Conservation (phyloP, 2,797 vertebrate genomes). For the Gorsachius magnificus region DNA sequence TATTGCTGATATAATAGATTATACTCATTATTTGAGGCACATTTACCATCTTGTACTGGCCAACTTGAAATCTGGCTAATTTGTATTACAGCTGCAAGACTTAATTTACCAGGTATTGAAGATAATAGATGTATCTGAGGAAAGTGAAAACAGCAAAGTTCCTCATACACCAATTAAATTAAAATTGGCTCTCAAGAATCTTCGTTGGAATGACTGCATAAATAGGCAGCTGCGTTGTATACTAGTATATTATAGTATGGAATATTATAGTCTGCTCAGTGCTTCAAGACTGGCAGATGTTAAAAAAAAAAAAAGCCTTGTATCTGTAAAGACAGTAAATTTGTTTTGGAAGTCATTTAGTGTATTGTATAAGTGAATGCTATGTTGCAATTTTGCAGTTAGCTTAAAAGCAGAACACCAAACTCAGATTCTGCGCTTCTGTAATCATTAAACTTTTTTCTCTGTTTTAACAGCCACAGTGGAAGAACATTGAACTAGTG, state of each 20-base stretch:
- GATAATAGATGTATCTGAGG: background rate
- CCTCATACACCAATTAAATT: background rate
- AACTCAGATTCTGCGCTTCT: background rate
- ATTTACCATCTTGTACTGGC: background rate
- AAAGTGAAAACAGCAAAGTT: background rate
- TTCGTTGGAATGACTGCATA: rapidly evolving
- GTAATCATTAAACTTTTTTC: background rate
- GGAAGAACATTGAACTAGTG: background rate
- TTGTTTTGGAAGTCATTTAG: background rate
- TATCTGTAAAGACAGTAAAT: background rate
- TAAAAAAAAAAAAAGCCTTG: background rate
- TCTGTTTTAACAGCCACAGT: background rate
- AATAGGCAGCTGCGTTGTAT: background rate
- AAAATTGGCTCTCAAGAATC: background rate
- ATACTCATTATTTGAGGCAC: background rate
- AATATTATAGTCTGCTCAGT: background rate
- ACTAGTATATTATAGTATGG: background rate
- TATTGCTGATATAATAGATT: background rate
- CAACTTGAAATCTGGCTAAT: background rate
- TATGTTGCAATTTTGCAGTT: background rate
- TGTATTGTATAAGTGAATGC: background rate
- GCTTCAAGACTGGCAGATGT: background rate
- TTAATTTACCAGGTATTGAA: background rate
- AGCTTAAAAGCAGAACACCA: background rate
- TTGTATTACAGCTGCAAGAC: background rate